These are phyloP conservation scores for Chionoecetes opilio DNA, from an alignment of 1,140 invertebrate species.

Conservation along the genomic window DNA sequence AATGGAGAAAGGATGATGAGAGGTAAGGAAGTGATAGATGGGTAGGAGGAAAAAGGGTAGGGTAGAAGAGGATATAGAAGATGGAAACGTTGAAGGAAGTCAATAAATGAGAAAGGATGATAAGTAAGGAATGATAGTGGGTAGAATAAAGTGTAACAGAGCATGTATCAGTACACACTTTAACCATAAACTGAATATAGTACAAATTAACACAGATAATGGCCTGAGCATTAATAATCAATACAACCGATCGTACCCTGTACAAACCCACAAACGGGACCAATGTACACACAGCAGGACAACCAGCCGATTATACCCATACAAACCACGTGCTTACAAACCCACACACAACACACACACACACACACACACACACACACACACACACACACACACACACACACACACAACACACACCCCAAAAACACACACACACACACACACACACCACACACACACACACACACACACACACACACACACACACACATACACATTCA, in stretches of 20 bases:
- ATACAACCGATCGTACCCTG: background rate
- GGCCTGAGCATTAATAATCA: too few species aligned
- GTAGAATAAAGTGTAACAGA: too few species aligned
- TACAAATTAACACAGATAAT: background rate
- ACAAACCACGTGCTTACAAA: too few species aligned
- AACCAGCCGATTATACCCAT: too few species aligned
- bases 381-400: slow-evolving; percentile 53
- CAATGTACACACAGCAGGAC: too few species aligned
- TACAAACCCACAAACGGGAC: too few species aligned
- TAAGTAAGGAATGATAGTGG: background rate
- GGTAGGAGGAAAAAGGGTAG: background rate
- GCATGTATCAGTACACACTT: too few species aligned
- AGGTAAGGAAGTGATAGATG: slow-evolving; percentile 17
- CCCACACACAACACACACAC: too few species aligned
- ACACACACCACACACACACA: slow-evolving; percentile 54
- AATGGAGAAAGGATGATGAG: slow-evolving; percentile 25
- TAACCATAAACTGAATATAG: background rate
- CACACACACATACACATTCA: slow-evolving; percentile 55
- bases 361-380: slow-evolving; percentile 42
- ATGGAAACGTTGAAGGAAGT: background rate
- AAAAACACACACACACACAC: slow-evolving; percentile 56
- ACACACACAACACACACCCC: slow-evolving; percentile 53
- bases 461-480: slow-evolving; percentile 53
- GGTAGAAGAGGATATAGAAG: background rate
- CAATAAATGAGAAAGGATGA: background rate